Conservation (phyloP, 2,888 invertebrate genomes). For the Helicoverpa assulta region DNA sequence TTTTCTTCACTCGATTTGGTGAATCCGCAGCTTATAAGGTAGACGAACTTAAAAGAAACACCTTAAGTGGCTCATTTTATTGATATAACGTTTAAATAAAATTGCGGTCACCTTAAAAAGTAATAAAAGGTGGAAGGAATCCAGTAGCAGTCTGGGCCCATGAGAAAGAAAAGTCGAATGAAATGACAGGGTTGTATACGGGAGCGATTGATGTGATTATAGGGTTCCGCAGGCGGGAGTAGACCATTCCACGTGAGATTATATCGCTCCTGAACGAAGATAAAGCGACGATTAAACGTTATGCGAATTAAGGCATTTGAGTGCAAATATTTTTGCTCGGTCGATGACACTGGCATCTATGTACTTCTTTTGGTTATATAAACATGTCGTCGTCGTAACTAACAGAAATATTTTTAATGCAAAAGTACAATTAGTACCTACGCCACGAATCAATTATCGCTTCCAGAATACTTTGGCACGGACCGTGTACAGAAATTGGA, state of each 20-base stretch:
- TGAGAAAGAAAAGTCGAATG: conserved; percentile 87
- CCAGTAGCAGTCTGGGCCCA: conserved; percentile 86
- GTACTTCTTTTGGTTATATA: not conserved
- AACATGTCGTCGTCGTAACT: not conserved
- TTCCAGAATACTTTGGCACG: conserved; percentile 10
- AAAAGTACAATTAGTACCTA: conserved; percentile 18
- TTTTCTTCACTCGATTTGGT: conserved; percentile 65
- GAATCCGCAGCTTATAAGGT: conserved; percentile 68
- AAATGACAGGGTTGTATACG: conserved; percentile 72
- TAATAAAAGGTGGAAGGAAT: conserved; percentile 82
- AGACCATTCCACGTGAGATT: conserved; percentile 25
- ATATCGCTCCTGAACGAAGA: conserved; percentile 29
- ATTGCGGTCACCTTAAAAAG: conserved; percentile 82
- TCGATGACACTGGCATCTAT: conserved; percentile 19
- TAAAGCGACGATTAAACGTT: conserved; percentile 25
- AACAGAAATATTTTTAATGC: not conserved
- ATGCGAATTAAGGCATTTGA: conserved; percentile 17
- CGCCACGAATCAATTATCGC: conserved; percentile 8
- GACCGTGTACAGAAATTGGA: conserved; percentile 20
- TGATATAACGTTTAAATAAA: conserved; percentile 84
- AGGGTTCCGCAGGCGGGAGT: conserved; percentile 72
- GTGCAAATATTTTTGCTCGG: conserved; percentile 20
- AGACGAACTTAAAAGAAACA: conserved; percentile 71
- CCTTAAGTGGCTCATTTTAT: conserved; percentile 75
- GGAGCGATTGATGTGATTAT: conserved; percentile 62